Base-by-base conservation (phyloP, 2,113 vertebrate genomes). In the Malurus alboscapulatus region DNA sequence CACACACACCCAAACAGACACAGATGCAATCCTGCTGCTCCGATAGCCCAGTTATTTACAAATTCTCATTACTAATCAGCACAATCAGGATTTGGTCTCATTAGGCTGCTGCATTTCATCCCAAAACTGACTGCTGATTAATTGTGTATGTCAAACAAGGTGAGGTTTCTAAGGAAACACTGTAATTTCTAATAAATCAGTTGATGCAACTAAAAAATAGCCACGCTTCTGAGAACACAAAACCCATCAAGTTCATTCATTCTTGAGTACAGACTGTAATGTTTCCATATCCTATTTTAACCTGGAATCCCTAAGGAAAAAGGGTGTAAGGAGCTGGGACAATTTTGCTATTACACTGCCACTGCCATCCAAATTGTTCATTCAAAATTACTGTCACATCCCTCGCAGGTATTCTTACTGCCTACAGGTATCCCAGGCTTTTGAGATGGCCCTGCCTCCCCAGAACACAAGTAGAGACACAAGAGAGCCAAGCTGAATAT, bases 121-220 rank as follows among this genome's bases (percentile, higher is more conserved):
- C 53, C 62, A 75, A 24, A 85, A 78, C 27, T 58, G 19, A 34
- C 78, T 68, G 15, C 54, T 69, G 36, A 86, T 85, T 63, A 87
- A 68, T 15, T 83, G 54, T 22, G 2, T 42, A 29, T 53, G 79
- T 79, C 86, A 86, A 79, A 88, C n/a, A 93, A 90, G 72, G 80
- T 66, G 42, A 90, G 15, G 68, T 94, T 92, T 80, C 83, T 93
- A 94, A 88, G 72, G 86, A 88, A 92, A 93, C 72, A 76, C 16
- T 44, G 21, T 47, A 58, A 77, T 77, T 92, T 62, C 44, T 77
- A 86, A 66, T 90, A 63, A 65, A 90, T 57, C 55, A 38, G 15
- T 27, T 40, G 1, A 71, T 32, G 25, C 72, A 74, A 90, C 58
- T 93, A 76, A 83, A 87, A 86, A 83, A 66, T 14, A 76, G n/a